Evolutionary conservation across 2,888 invertebrate genomes (phyloP).

Genomic region (Caenorhabditis macrosperma): DNA sequence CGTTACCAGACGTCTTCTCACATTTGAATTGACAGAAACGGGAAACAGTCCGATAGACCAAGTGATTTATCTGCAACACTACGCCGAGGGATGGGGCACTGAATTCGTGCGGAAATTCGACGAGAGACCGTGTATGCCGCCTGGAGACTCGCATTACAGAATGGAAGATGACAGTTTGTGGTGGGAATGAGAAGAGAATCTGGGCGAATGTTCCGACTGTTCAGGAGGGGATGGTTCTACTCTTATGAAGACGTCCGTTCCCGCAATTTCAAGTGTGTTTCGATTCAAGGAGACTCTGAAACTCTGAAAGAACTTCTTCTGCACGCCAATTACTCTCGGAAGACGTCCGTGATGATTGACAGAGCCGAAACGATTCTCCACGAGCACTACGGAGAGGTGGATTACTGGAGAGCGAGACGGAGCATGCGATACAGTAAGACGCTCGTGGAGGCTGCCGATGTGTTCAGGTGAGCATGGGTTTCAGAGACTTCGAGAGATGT

Average conservation of each 20-base stretch:
- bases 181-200: not conserved
- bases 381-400: slow-evolving; percentile 88
- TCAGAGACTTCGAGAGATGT: slow-evolving; percentile 80
- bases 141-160: slow-evolving; percentile 18
- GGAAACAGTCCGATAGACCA: slow-evolving; percentile 76
- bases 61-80: slow-evolving; percentile 90
- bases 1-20: not conserved
- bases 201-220: too few relatives aligned
- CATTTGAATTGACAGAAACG: slow-evolving; percentile 22
- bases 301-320: slow-evolving; percentile 66
- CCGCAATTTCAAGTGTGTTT: slow-evolving; percentile 86
- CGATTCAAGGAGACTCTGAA: slow-evolving; percentile 82
- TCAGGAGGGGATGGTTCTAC: slow-evolving; percentile 84
- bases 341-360: slow-evolving; percentile 81
- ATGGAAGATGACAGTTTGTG: slow-evolving; percentile 15
- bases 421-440: slow-evolving; percentile 91
- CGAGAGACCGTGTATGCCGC: slow-evolving; percentile 82
- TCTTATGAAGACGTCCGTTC: slow-evolving; percentile 86
- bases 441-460: slow-evolving; percentile 85
- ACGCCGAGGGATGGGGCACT: slow-evolving; percentile 88
- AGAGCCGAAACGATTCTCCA: slow-evolving; percentile 90
- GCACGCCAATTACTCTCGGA: slow-evolving; percentile 21
- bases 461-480: slow-evolving; percentile 83
- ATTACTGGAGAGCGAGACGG: slow-evolving; percentile 87
- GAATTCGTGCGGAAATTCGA: slow-evolving; percentile 90